Evolutionary conservation across 2,797 vertebrate genomes (phyloP).

Genomic region (Sciurus carolinensis): DNA sequence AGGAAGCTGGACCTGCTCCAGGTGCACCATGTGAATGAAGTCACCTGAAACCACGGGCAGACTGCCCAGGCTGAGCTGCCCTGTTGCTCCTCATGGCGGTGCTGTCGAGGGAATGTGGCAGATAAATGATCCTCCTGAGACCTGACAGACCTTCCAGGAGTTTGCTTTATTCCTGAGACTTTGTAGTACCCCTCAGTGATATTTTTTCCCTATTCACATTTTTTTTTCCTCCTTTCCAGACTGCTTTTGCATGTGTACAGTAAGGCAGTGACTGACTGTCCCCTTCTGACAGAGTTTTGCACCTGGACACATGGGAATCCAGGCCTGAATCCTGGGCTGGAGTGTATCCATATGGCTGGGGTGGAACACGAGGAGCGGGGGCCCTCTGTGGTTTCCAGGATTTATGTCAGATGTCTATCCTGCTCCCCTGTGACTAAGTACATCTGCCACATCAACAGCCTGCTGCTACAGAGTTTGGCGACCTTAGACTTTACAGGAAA

Average conservation of each 20-base stretch:
- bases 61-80: neutral
- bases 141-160: neutral
- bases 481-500: neutral
- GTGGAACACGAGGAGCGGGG: neutral
- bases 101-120: fast-evolving
- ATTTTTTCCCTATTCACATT: neutral
- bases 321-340: neutral
- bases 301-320: neutral
- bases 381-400: neutral
- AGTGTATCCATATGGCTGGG: neutral
- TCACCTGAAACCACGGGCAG: neutral
- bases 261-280: neutral
- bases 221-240: neutral
- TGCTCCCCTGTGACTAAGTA: neutral
- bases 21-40: neutral
- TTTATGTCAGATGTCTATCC: neutral
- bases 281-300: neutral
- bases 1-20: neutral
- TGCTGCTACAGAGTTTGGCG: neutral
- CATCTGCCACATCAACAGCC: neutral
- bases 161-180: neutral
- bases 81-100: neutral
- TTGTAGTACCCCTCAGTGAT: neutral
- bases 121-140: neutral
- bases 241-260: neutral